Percentiles rank a stretch among this genome's conserved stretches.
Conservation (phyloP, 30 jellyfish, hydroid and myxozoan genomes). For the Catostylus mosaicus region DNA sequence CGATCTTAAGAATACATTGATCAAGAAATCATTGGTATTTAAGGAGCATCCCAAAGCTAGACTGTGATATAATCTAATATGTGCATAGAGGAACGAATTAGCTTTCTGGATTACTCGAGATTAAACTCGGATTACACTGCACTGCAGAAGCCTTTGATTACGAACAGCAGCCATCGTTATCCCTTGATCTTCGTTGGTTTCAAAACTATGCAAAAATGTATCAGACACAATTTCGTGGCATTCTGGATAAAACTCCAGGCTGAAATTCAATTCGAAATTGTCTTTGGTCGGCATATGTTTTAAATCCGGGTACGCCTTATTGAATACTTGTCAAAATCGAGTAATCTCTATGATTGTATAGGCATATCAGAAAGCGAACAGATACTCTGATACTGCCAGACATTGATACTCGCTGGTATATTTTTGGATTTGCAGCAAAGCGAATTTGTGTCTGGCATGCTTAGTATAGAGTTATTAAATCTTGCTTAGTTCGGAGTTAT, state of each 20-base stretch:
- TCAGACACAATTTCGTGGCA: not conserved
- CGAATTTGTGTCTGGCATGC: too few species aligned
- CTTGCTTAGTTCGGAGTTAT: too few species aligned
- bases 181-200: slow-evolving; percentile 1
- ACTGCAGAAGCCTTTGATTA: not conserved
- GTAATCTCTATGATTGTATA: too few species aligned
- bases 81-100: not conserved
- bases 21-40: not conserved
- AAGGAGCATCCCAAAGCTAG: not conserved
- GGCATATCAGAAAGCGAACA: too few species aligned
- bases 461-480: too few species aligned
- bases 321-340: slow-evolving; percentile 6
- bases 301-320: not conserved
- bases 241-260: not conserved
- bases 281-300: not conserved
- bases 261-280: not conserved
- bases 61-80: not conserved
- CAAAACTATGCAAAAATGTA: not conserved
- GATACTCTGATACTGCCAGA: too few species aligned
- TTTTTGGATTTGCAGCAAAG: too few species aligned
- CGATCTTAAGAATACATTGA: too few species aligned
- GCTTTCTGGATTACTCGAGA: not conserved
- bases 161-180: not conserved
- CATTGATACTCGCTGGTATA: too few species aligned
- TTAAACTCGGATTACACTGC: not conserved